Conservation (phyloP, 1,140 invertebrate species). For the Plectus sambesii region DNA sequence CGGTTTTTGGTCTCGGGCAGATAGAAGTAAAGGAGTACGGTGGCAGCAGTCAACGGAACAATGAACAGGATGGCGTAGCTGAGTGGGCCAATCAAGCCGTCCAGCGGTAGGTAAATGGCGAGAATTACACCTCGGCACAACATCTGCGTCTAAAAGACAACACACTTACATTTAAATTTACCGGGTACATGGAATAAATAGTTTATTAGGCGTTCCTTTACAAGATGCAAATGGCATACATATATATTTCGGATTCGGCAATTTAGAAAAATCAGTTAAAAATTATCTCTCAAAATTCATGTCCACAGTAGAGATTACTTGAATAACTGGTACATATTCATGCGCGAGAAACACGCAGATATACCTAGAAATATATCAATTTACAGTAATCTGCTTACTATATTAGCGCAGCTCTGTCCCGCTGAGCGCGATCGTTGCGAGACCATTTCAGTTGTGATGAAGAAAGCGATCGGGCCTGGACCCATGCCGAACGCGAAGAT, state of each 20-base stretch:
- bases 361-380: too few relatives aligned
- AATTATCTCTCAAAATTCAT: too few relatives aligned
- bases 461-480: conserved; percentile 36
- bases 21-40: conserved; percentile 15
- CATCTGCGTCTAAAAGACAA: background rate
- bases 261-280: too few relatives aligned
- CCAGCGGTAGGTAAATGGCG: conserved; percentile 13
- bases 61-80: conserved; percentile 19
- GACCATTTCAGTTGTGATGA: conserved; percentile 36
- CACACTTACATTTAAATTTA: background rate
- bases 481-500: conserved; percentile 36
- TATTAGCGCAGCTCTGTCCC: conserved; percentile 33
- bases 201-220: too few relatives aligned
- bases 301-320: too few relatives aligned
- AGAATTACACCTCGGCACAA: conserved; percentile 14
- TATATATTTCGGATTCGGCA: too few relatives aligned
- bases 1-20: conserved; percentile 17
- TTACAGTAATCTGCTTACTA: too few relatives aligned
- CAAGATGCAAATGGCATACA: too few relatives aligned
- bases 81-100: conserved; percentile 10
- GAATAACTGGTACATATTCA: too few relatives aligned
- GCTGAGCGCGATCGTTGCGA: conserved; percentile 38
- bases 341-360: too few relatives aligned
- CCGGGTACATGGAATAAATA: too few relatives aligned
- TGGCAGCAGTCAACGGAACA: conserved; percentile 9